Evolutionary conservation across 2,113 vertebrate genomes (phyloP).

Genomic region (Bambusicola thoracicus): DNA sequence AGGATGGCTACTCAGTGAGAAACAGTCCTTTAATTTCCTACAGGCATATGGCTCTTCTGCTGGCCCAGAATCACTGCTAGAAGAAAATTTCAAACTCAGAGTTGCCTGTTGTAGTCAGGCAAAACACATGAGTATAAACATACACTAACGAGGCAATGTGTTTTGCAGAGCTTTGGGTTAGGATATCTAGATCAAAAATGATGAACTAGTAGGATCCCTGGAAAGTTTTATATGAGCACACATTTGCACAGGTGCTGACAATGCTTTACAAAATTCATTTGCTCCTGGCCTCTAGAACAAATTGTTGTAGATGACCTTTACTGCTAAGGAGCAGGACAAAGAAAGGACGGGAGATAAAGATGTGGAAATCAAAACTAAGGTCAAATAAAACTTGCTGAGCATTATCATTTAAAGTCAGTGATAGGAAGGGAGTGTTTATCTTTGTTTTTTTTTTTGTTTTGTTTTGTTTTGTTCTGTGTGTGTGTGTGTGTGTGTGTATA

Average conservation of each 20-base stretch:
- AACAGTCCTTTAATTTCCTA: not conserved
- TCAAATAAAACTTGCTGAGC: constrained; percentile 41
- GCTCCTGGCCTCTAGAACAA: not conserved
- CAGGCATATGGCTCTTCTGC: not conserved
- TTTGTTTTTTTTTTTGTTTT: no score
- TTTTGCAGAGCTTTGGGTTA: not conserved
- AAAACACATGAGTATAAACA: not conserved
- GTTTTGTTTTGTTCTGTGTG: not conserved
- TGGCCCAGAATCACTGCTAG: not conserved
- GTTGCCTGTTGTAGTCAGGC: not conserved
- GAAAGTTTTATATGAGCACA: not conserved
- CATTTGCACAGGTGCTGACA: constrained; percentile 14
- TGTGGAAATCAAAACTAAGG: constrained; percentile 20
- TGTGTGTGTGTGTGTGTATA: no score
- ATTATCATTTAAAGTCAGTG: not conserved
- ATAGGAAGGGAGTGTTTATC: not conserved
- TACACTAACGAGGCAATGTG: not conserved
- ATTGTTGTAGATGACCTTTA: constrained; percentile 41
- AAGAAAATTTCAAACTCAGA: not conserved
- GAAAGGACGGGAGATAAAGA: constrained; percentile 6
- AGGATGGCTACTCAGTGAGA: not conserved
- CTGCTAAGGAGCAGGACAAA: not conserved
- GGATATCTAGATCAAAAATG: not conserved
- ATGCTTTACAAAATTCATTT: constrained; percentile 39
- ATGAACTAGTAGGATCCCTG: not conserved